These are phyloP conservation scores for Epicampocera succincta DNA, from an alignment of 2,888 invertebrate genomes.

Conservation along the genomic window DNA sequence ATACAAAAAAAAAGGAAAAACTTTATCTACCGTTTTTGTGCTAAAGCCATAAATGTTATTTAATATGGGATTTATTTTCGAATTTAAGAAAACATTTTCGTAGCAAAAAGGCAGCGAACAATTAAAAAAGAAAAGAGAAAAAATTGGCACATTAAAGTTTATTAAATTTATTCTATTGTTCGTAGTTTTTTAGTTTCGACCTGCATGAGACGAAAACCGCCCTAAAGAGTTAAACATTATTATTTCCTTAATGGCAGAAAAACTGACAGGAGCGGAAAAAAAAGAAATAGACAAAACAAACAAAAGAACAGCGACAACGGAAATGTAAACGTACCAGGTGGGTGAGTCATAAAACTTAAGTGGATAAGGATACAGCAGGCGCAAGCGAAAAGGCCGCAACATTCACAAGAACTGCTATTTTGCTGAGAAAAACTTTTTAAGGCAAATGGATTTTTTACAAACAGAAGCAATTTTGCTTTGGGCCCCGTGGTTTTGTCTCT, in stretches of 20 bases:
- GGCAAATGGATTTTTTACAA: too few species aligned
- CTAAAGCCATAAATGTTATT: constrained; percentile 46
- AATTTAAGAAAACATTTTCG: constrained; percentile 18
- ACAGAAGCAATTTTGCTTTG: too few species aligned
- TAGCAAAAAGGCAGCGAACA: neutral
- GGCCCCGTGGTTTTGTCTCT: too few species aligned
- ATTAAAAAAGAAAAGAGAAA: neutral
- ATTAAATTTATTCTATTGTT: constrained; percentile 44
- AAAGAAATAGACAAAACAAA: neutral
- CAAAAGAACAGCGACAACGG: constrained; percentile 10
- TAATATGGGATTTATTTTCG: constrained; percentile 17
- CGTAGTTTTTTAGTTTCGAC: constrained; percentile 29
- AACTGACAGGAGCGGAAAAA: constrained; percentile 17
- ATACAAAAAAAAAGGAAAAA: constrained; percentile 17
- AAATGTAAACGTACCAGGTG: constrained; percentile 36
- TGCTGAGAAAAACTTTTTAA: neutral
- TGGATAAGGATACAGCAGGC: constrained; percentile 1
- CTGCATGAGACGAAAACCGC: neutral
- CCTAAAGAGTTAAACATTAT: constrained; percentile 34
- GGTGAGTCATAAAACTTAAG: constrained; percentile 31
- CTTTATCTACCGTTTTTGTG: constrained; percentile 27
- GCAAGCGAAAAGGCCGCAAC: neutral
- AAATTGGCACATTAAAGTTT: constrained; percentile 22
- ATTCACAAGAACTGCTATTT: neutral
- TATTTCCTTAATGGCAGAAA: constrained; percentile 22